Conservation (phyloP, 2,888 invertebrate species). For the Tenthredo amoena region DNA sequence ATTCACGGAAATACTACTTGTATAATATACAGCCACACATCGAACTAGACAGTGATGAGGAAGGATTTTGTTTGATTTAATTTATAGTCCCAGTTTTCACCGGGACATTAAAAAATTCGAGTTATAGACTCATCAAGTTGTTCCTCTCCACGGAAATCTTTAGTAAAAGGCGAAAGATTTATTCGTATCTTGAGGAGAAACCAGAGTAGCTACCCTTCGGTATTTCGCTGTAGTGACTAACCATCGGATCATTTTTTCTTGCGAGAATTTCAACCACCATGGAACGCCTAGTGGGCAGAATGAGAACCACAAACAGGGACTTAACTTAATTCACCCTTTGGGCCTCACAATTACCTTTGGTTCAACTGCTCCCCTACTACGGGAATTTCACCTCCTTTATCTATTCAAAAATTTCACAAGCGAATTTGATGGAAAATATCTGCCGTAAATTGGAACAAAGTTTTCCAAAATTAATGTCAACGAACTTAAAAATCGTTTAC, state of each 20-base stretch:
- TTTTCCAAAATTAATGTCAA: too few species aligned
- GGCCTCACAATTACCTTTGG: background rate
- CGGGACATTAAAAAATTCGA: slow-evolving; percentile 22
- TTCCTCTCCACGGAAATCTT: slow-evolving; percentile 32
- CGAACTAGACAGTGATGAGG: background rate
- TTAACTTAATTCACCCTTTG: background rate
- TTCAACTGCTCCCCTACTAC: background rate
- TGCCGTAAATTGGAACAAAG: too few species aligned
- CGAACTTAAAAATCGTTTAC: too few species aligned
- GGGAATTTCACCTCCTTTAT: too few species aligned
- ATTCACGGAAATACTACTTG: background rate
- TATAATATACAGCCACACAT: background rate
- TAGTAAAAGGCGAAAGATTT: slow-evolving; percentile 32
- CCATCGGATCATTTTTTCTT: background rate
- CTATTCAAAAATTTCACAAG: background rate
- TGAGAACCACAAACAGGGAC: background rate
- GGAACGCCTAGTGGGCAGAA: background rate
- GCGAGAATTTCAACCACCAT: background rate
- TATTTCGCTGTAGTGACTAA: background rate
- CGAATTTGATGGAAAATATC: background rate
- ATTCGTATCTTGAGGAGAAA: slow-evolving; percentile 14
- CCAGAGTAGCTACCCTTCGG: slow-evolving; percentile 66
- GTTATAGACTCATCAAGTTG: slow-evolving; percentile 27
- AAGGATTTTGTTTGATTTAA: background rate
- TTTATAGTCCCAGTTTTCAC: slow-evolving; percentile 3